Conservation (phyloP, 1,140 invertebrate genomes). For the Lordiphosa stackelbergi region DNA sequence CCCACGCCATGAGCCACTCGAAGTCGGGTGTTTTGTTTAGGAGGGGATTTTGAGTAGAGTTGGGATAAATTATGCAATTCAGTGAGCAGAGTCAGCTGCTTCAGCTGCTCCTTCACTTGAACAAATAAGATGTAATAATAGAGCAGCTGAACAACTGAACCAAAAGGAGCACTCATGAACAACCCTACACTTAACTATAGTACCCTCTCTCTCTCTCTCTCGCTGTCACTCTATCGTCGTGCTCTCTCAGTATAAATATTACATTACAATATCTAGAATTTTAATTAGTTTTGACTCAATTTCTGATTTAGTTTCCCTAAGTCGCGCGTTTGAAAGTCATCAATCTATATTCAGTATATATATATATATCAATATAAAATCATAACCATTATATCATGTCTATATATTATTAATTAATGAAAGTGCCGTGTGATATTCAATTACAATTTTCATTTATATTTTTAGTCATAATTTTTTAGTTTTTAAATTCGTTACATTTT, state of each 20-base stretch:
- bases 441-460: too few relatives aligned
- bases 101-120: too few relatives aligned
- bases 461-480: slow-evolving; percentile 20
- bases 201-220: slow-evolving; percentile 33
- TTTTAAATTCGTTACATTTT: slow-evolving; percentile 42
- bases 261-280: slow-evolving; percentile 47
- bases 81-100: too few relatives aligned
- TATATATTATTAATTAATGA: slow-evolving; percentile 44
- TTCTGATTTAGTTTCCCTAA: slow-evolving; percentile 45
- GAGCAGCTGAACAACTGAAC: too few relatives aligned
- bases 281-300: slow-evolving; percentile 53
- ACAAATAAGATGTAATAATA: too few relatives aligned
- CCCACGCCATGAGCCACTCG: too few relatives aligned
- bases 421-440: slow-evolving; percentile 35
- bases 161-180: neutral
- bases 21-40: too few relatives aligned
- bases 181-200: slow-evolving; percentile 13
- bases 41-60: slow-evolving; percentile 1
- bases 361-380: slow-evolving; percentile 43
- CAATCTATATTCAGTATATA: slow-evolving; percentile 44
- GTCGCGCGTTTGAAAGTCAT: slow-evolving; percentile 43
- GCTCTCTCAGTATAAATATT: slow-evolving; percentile 61
- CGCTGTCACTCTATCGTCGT: slow-evolving; percentile 10
- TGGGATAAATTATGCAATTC: neutral
- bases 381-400: slow-evolving; percentile 57